A percentile compares a stretch with the other conserved stretches of the same genome.
phyloP scores from a whole-genome alignment of 2,113 vertebrate genomes.

The Ivindomyrus marchei region DNA sequence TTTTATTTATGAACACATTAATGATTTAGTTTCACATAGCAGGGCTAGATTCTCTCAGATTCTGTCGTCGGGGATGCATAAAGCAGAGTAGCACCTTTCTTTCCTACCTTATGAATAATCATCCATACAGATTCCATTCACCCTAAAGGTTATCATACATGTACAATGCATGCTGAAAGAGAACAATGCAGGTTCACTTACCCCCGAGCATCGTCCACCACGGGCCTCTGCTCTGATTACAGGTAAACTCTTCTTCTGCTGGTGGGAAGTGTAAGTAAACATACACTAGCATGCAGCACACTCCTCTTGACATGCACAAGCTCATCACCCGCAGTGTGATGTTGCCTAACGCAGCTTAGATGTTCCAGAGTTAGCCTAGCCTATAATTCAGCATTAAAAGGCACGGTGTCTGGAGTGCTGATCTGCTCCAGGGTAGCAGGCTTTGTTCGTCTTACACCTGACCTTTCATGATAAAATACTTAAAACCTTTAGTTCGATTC shows the following conservation, averaged over 20 bases:
- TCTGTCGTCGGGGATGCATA: background rate
- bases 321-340: background rate
- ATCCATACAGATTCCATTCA: background rate
- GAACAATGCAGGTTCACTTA: background rate
- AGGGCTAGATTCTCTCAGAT: background rate
- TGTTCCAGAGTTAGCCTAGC: background rate
- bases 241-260: background rate
- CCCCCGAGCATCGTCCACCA: background rate
- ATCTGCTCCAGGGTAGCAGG: background rate
- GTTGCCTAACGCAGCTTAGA: background rate
- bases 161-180: background rate
- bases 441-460: background rate
- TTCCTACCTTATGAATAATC: background rate
- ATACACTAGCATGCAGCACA: background rate
- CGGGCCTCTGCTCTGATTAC: background rate
- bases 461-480: background rate
- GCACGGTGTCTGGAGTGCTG: background rate
- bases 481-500: background rate
- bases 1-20: background rate
- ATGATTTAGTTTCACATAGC: background rate
- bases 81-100: background rate
- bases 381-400: background rate
- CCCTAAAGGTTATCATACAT: background rate
- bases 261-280: background rate
- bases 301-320: background rate